These are phyloP conservation scores for Murina feae DNA, from an alignment of 2,113 vertebrate genomes.

Conservation along the genomic window DNA sequence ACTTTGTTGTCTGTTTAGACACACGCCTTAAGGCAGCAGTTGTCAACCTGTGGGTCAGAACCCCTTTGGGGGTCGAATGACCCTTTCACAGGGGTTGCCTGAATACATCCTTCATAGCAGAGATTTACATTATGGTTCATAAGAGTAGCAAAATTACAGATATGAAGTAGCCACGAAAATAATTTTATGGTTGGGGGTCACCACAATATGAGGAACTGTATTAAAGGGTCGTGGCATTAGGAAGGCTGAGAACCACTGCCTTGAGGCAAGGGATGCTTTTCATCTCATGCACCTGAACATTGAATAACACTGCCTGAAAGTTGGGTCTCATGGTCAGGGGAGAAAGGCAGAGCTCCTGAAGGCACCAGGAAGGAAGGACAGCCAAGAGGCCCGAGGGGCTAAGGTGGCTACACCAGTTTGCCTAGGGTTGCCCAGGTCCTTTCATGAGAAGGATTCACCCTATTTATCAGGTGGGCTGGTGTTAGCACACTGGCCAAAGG, in stretches of 20 bases:
- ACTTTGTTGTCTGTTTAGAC: background rate
- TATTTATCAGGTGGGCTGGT: background rate
- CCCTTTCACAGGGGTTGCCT: too few relatives aligned
- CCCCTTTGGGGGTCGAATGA: too few relatives aligned
- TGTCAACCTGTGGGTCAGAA: too few relatives aligned
- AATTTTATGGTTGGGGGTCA: too few relatives aligned
- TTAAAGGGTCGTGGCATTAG: too few relatives aligned
- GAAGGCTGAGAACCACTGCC: too few relatives aligned
- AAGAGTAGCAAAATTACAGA: too few relatives aligned
- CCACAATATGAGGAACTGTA: too few relatives aligned
- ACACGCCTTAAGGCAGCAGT: background rate
- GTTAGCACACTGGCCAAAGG: background rate
- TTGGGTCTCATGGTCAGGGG: background rate
- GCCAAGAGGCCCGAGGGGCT: accelerated
- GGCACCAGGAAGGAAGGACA: background rate
- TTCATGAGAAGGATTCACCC: background rate
- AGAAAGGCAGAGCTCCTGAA: background rate
- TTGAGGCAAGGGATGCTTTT: background rate
- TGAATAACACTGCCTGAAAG: too few relatives aligned
- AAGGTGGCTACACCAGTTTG: background rate
- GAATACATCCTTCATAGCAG: too few relatives aligned
- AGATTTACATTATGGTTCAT: too few relatives aligned
- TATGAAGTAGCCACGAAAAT: too few relatives aligned
- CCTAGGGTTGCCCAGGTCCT: background rate
- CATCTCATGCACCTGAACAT: background rate